Evolutionary conservation across 2,888 invertebrate species (phyloP), one percentile per base, ranked within the genome.

Genomic region (Athalia cordata): DNA sequence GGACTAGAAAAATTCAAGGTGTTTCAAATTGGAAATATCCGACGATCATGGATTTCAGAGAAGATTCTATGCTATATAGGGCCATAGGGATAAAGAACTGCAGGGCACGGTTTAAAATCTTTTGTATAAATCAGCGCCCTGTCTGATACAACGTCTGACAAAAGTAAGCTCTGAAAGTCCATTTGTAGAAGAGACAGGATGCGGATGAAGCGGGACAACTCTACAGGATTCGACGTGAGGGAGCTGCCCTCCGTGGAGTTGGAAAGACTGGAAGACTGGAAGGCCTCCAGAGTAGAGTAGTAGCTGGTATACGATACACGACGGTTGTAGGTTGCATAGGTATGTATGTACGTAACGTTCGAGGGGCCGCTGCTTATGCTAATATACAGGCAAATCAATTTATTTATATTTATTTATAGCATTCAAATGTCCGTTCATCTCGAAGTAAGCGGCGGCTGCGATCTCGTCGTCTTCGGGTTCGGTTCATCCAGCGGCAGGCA

Each of bases 321-420:
- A 29, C 29, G 29, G 29, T 29, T 29, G 29, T 29, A 29, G 29
- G 29, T 29, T 29, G 29, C 29, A 29, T 29, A 29, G 29, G 29
- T 29, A 29, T 29, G 29, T 29, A 29, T 29, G 29, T 29, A 29
- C 29, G 29, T 29, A 29, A 29, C 29, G 29, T 29, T 29, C 29
- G 29, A 29, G 29, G 29, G 29, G 29, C 29, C 29, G 81, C 83
- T 86, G 86, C 85, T 86, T 87, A 87, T 87, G 86, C 86, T 87
- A 87, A 87, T 87, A 9, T 29, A 84, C 80, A 83, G 80, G 83
- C 84, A 85, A 87, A 86, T 86, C 86, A 86, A 87, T 87, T 86
- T 86, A 86, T 86, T 86, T 86, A 86, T 86, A 86, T 86, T 86
- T 86, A 86, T 86, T 86, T 86, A 86, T 86, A 86, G 85, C 84